phyloP scores from a whole-genome alignment of 2,888 invertebrate genomes.

The Invenusta paracnida region DNA sequence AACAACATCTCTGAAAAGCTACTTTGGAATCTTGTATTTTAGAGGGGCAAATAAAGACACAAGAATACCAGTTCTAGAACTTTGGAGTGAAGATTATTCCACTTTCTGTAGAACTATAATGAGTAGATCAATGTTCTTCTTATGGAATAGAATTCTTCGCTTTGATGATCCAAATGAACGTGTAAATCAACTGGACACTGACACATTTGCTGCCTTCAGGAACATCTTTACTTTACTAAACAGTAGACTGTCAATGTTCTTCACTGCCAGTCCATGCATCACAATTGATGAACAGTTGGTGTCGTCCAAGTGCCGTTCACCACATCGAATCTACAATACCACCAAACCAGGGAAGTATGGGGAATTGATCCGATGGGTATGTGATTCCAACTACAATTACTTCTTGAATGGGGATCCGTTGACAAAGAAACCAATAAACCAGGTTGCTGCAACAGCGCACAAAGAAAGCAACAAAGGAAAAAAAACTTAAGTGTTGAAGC shows the following conservation, averaged over 20 bases:
- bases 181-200: not conserved
- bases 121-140: not conserved
- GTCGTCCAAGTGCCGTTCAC: not conserved
- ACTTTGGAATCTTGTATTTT: not conserved
- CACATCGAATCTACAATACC: not conserved
- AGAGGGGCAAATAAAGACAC: not conserved
- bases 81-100: not conserved
- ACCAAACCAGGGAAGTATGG: not conserved
- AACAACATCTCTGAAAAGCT: not conserved
- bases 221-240: not conserved
- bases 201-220: not conserved
- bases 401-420: constrained; percentile 2
- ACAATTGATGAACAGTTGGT: not conserved
- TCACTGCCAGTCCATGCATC: not conserved
- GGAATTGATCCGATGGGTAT: not conserved
- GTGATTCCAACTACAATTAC: not conserved
- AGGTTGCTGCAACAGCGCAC: not conserved
- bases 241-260: not conserved
- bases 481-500: not conserved
- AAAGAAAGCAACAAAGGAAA: not conserved
- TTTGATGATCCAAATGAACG: not conserved
- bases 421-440: not conserved
- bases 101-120: not conserved
- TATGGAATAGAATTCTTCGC: not conserved
- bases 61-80: not conserved